These are phyloP conservation scores for Macrotis lagotis DNA, from an alignment of 2,113 vertebrate species.

Conservation along the genomic window DNA sequence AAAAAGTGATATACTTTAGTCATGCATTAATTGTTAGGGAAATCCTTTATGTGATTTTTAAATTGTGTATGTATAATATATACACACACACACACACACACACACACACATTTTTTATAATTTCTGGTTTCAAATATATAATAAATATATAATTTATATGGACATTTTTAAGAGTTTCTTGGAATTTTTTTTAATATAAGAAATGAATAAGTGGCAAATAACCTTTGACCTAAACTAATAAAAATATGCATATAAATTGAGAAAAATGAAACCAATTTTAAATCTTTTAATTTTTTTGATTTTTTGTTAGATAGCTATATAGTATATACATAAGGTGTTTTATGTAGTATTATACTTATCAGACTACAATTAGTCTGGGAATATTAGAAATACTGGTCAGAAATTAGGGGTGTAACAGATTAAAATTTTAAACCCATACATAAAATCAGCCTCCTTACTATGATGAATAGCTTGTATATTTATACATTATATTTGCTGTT, in stretches of 20 bases:
- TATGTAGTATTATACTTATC: neutral
- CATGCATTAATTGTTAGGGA: conserved; percentile 2
- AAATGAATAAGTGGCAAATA: neutral
- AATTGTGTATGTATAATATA: neutral
- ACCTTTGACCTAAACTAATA: neutral
- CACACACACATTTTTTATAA: neutral
- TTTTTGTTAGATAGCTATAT: neutral
- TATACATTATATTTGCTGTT: conserved; percentile 29
- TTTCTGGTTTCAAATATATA: conserved; percentile 4
- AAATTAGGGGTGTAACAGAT: neutral
- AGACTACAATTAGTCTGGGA: neutral
- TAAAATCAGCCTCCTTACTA: conserved; percentile 21
- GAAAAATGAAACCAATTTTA: conserved; percentile 5
- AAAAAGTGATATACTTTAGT: neutral
- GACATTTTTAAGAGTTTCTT: conserved; percentile 1
- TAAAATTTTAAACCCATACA: neutral
- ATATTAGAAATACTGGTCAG: neutral
- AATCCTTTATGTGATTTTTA: neutral
- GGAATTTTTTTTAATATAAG: conserved; percentile 18
- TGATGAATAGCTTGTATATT: neutral
- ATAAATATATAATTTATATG: conserved; percentile 24
- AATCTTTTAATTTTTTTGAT: neutral
- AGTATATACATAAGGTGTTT: conserved; percentile 15
- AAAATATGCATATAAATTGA: neutral
- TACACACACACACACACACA: neutral